A percentile compares a stretch with the other conserved stretches of the same genome.
These are phyloP conservation scores for Pyralis farinalis DNA, from an alignment of 2,888 invertebrate genomes.

Conservation along the genomic window DNA sequence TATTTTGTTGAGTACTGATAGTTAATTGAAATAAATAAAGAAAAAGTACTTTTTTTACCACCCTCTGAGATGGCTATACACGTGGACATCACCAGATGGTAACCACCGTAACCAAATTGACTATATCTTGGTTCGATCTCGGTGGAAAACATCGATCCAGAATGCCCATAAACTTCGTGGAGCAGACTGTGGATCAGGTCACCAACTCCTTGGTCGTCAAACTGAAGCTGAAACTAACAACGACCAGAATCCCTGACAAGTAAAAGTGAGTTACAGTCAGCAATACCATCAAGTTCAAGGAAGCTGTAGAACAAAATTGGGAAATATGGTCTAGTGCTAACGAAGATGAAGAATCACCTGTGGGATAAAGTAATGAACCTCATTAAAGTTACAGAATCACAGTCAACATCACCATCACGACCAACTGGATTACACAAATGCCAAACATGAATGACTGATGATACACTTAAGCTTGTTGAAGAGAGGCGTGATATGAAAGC, in stretches of 20 bases:
- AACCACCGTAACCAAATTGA: slow-evolving; percentile 16
- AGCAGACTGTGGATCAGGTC: background rate
- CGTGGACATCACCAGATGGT: slow-evolving; percentile 14
- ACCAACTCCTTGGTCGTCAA: background rate
- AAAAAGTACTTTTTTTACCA: too few relatives aligned
- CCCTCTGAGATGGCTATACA: slow-evolving; percentile 10
- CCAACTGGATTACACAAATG: background rate
- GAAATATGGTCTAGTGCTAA: background rate
- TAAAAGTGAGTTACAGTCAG: background rate
- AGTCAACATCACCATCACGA: too few relatives aligned
- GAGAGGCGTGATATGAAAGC: background rate
- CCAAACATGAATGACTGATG: background rate
- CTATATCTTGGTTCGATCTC: slow-evolving; percentile 13
- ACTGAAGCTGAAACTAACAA: too few relatives aligned
- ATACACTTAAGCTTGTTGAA: background rate
- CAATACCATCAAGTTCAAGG: background rate
- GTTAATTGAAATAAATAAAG: too few relatives aligned
- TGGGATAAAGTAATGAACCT: background rate
- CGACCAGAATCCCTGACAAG: too few relatives aligned
- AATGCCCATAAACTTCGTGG: slow-evolving; percentile 1
- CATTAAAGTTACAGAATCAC: background rate
- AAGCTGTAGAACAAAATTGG: background rate
- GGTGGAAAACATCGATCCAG: slow-evolving; percentile 11
- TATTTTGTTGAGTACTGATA: too few relatives aligned
- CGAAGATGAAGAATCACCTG: background rate